Evolutionary conservation across 2,888 invertebrate species (phyloP), one percentile per base, ranked within the genome.

Genomic region (Leptinotarsa tumamoca): DNA sequence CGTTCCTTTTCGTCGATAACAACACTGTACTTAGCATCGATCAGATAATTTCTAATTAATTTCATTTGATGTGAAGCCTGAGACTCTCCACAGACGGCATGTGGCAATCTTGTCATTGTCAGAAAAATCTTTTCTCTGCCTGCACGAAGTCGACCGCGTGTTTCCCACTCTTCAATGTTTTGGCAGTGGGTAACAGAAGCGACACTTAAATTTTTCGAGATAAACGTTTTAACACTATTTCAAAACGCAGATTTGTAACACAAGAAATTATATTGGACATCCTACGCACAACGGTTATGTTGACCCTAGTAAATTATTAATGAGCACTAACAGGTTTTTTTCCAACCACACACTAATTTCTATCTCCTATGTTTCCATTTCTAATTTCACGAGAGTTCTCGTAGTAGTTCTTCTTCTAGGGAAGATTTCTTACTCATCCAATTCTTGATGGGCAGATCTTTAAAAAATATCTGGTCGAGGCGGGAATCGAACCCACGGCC

Each of bases 101-200:
- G 78, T 71, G 68, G n/a, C 72, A 74, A 74, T 67, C 74, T 77
- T 78, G 78, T 75, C 74, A 80, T 78, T 78, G 75, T 68, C 72
- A 71, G 76, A 70, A 69, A 75, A 73, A 71, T 69, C 69, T 61
- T 58, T 71, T 67, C 56, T 15, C 54, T 43, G 70, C 18, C 61
- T 51, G 61, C 79, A 71, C 72, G 73, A 73, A 76, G 52, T 14
- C 68, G 50, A 50, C 51, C 70, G n/a, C 67, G 50, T 50, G 43
- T n/a, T 73, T 69, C 23, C 52, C 27, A 27, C 43, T 54, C 43
- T 17, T 63, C 68, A 67, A 43, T 68, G 66, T 56, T 63, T 43
- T 33, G 27, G 21, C 14, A 50, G 58, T 51, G 61, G 66, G 58
- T n/a, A 54, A 67, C 52, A 51, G 73, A 49, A 56, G 49, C 61